Evolutionary conservation across 2,113 vertebrate species (phyloP), one percentile per base, ranked within the genome.

Genomic region (Pantherophis guttatus): DNA sequence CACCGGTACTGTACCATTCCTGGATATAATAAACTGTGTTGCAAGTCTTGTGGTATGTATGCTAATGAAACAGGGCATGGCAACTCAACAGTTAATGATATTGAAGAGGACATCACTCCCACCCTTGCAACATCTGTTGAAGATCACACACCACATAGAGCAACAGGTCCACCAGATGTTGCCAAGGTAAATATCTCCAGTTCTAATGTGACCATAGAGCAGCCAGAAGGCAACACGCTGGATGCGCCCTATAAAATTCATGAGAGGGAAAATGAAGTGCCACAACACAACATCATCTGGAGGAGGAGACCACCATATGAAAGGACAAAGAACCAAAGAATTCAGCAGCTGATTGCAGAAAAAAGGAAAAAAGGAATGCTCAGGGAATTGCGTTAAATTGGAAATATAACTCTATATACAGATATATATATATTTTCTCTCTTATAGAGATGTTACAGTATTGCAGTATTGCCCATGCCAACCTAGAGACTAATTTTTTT

Each of bases 311-410:
- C 98, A 93, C 98, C 97, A 8, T 96, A 98, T 0, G 99, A 99
- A 97, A 98, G 97, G 97, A 99, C 98, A 90, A 98, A 97, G 97
- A 99, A 99, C 98, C 98, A 98, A 95, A 98, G 99, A 59, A 99
- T 99, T 96, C 99, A 99, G 95, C 98, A 99, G 97, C 98, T 99
- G 95, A 98, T 99, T 8, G 98, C 98, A 90, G 99, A 99, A 95
- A 99, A 99, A 95, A 97, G 96, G 93, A 98, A 96, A 94, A 97
- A 19, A 97, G 96, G 98, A 98, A 97, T 98, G 98, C 98, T 98
- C 44, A 97, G 98, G 89, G 99, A 98, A 97, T 98, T 97, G 94
- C 97, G 96, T 96, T 98, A 97, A 97, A 98, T 97, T 87, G 96
- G 97, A 96, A 96, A 96, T 96, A 91, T 0, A 94, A 96, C 94